phyloP scores from a whole-genome alignment of 2,888 invertebrate species.

The Capitulum mitella region DNA sequence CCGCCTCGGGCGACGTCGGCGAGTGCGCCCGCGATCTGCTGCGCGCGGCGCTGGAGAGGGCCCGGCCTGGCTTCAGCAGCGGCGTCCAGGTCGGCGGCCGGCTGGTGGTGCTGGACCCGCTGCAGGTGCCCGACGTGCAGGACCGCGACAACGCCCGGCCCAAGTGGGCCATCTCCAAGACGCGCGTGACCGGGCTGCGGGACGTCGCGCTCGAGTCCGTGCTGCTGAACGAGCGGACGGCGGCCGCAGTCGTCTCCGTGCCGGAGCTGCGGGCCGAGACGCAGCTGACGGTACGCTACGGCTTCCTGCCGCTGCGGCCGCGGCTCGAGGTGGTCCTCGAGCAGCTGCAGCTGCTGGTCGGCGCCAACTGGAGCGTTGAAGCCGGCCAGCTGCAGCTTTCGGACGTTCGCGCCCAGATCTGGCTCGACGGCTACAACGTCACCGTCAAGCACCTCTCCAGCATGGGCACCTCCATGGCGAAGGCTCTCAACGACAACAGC shows the following conservation, averaged over 20 bases:
- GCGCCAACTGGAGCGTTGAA: background rate
- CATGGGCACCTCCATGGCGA: background rate
- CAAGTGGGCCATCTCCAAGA: background rate
- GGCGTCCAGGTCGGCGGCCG: background rate
- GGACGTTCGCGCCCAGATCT: background rate
- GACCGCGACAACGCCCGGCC: background rate
- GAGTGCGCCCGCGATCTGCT: background rate
- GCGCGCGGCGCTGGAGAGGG: background rate
- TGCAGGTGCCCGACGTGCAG: background rate
- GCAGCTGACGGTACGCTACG: background rate
- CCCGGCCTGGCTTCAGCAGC: background rate
- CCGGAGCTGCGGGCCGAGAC: background rate
- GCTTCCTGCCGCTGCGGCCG: constrained; percentile 3
- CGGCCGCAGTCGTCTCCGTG: background rate
- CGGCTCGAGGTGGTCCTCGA: background rate
- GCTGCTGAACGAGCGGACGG: background rate
- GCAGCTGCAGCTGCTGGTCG: background rate
- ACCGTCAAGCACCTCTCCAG: background rate
- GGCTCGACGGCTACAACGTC: background rate
- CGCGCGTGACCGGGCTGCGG: background rate
- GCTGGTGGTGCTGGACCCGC: background rate
- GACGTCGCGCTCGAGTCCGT: background rate
- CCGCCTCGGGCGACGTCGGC: background rate
- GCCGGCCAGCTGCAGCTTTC: background rate
- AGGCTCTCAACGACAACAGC: background rate